A percentile compares a stretch with the other conserved stretches of the same genome.
Evolutionary conservation across 2,797 vertebrate genomes (phyloP).

Genomic region (Lacerta bilineata): DNA sequence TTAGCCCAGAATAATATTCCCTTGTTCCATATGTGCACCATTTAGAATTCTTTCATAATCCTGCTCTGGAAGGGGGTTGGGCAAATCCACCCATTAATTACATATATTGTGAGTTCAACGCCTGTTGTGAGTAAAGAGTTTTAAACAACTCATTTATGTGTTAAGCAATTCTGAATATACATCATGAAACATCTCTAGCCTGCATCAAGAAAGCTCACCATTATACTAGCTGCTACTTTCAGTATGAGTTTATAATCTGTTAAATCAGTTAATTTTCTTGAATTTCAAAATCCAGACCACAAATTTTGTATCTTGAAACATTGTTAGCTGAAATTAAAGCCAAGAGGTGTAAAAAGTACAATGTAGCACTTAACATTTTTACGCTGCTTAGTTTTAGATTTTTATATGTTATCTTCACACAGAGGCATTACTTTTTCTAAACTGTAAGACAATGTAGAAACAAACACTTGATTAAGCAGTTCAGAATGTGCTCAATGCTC

Average conservation of each 20-base stretch:
- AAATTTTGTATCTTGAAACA: neutral
- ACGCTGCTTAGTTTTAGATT: too few relatives aligned
- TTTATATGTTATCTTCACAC: neutral
- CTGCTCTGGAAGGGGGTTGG: neutral
- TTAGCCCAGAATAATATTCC: neutral
- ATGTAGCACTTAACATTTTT: neutral
- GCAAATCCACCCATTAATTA: neutral
- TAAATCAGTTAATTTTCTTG: neutral
- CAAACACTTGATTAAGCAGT: neutral
- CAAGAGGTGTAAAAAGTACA: neutral
- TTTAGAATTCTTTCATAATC: neutral
- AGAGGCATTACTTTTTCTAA: neutral
- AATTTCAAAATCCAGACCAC: neutral
- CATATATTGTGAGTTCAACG: neutral
- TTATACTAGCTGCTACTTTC: conserved; percentile 2
- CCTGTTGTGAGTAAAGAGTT: neutral
- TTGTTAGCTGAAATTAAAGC: neutral
- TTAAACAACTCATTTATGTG: neutral
- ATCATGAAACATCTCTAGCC: neutral
- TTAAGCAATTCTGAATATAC: neutral
- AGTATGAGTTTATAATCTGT: neutral
- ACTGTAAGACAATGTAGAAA: neutral
- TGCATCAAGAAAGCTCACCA: neutral
- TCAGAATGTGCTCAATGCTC: neutral
- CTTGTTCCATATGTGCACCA: neutral